Evolutionary conservation across 53 echinoderm and acorn worm species (phyloP).

Genomic region (Actinopyga echinites): DNA sequence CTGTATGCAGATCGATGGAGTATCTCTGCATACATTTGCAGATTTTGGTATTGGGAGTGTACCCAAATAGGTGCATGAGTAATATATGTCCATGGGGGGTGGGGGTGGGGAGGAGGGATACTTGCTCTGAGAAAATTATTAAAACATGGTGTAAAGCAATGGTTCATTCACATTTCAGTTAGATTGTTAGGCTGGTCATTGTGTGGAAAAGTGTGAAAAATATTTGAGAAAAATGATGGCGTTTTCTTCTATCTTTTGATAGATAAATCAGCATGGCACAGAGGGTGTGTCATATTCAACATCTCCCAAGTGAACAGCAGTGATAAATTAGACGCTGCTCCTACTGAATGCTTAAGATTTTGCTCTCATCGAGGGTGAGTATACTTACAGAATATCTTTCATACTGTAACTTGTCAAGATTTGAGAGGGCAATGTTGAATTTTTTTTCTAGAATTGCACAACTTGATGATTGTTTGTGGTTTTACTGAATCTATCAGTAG

Average conservation of each 20-base stretch:
- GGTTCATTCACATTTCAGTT: background rate
- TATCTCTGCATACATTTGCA: too few species aligned
- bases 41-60: too few species aligned
- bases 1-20: too few species aligned
- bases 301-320: background rate
- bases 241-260: background rate
- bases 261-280: conserved; percentile 18
- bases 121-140: too few species aligned
- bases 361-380: conserved; percentile 15
- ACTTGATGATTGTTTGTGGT: background rate
- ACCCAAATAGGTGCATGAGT: too few species aligned
- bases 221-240: background rate
- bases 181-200: too few species aligned
- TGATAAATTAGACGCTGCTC: background rate
- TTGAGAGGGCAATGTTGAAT: background rate
- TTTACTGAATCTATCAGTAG: too few species aligned
- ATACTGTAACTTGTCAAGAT: too few species aligned
- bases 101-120: too few species aligned
- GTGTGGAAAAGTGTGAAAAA: background rate
- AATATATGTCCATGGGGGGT: too few species aligned
- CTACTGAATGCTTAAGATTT: background rate
- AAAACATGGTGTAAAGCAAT: too few species aligned
- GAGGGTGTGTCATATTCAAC: conserved; percentile 1
- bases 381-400: background rate
- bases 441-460: background rate